phyloP scores from a whole-genome alignment of 2,797 vertebrate species.

The Clarias platycephalus region DNA sequence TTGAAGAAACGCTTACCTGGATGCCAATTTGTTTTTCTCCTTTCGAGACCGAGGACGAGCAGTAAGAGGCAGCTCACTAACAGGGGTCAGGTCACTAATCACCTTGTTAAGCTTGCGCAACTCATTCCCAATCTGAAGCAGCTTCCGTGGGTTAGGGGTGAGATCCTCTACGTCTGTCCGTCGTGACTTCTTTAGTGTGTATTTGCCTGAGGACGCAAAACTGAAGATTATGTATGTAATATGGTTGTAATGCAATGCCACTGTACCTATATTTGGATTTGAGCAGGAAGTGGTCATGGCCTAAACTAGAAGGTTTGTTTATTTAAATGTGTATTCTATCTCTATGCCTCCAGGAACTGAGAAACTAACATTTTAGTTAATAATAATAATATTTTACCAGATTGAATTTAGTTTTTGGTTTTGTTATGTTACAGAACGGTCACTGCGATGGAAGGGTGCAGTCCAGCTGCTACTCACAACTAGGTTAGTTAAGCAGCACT shows the following conservation, averaged over 20 bases:
- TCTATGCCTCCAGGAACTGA: neutral
- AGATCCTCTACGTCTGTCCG: slow-evolving; percentile 97
- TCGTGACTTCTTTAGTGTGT: slow-evolving; percentile 93
- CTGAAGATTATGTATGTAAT: neutral
- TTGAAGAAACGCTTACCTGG: slow-evolving; percentile 77
- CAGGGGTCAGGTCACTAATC: slow-evolving; percentile 95
- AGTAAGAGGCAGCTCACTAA: slow-evolving; percentile 94
- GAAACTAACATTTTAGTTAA: neutral
- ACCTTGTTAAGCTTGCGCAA: slow-evolving; percentile 96
- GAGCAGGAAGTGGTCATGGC: neutral
- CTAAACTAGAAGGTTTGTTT: neutral
- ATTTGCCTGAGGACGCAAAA: slow-evolving; percentile 80
- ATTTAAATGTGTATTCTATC: no score
- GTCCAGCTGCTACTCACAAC: neutral
- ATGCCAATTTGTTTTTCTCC: slow-evolving; percentile 98
- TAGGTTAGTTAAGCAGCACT: no score
- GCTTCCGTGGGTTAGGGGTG: slow-evolving; percentile 95
- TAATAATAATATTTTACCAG: no score
- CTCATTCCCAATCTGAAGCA: slow-evolving; percentile 96
- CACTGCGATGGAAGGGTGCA: neutral
- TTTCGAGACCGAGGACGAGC: slow-evolving; percentile 95
- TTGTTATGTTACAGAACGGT: no score
- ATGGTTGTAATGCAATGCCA: neutral
- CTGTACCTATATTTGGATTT: neutral
- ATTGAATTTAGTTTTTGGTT: no score